phyloP scores from a whole-genome alignment of 2,888 invertebrate species.

The Tenthredo scrophulariae region DNA sequence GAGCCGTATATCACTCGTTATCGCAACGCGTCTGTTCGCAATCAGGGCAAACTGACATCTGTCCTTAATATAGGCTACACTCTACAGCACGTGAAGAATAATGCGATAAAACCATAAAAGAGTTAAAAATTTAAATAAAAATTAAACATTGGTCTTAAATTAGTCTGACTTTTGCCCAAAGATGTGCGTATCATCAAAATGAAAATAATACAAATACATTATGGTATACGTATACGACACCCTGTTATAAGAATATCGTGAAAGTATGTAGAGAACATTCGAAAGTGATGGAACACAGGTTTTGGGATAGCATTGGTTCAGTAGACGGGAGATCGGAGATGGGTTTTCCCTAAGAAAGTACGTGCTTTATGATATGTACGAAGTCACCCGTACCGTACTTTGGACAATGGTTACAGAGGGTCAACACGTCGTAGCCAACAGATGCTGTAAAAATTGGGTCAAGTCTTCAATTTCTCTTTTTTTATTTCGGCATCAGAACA shows the following conservation, averaged over 20 bases:
- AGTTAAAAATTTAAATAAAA: background rate
- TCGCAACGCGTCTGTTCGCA: background rate
- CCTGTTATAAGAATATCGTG: background rate
- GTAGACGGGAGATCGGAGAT: background rate
- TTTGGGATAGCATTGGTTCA: background rate
- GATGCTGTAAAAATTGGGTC: constrained; percentile 18
- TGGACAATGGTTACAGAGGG: too few relatives aligned
- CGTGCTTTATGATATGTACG: background rate
- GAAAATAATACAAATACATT: background rate
- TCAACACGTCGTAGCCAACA: background rate
- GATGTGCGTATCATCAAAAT: background rate
- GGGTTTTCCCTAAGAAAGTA: constrained; percentile 25
- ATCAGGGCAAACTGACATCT: background rate
- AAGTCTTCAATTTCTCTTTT: constrained; percentile 25
- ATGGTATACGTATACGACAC: background rate
- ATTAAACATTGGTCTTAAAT: background rate
- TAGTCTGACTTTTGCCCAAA: background rate
- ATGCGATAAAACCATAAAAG: background rate
- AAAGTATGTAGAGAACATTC: constrained; percentile 7
- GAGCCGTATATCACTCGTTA: background rate
- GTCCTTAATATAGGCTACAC: background rate
- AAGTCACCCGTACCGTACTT: background rate
- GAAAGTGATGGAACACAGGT: background rate
- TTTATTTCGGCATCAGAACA: background rate
- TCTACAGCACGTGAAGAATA: background rate